phyloP scores from a whole-genome alignment of 2,797 vertebrate species.

The Galagoides demidoff region DNA sequence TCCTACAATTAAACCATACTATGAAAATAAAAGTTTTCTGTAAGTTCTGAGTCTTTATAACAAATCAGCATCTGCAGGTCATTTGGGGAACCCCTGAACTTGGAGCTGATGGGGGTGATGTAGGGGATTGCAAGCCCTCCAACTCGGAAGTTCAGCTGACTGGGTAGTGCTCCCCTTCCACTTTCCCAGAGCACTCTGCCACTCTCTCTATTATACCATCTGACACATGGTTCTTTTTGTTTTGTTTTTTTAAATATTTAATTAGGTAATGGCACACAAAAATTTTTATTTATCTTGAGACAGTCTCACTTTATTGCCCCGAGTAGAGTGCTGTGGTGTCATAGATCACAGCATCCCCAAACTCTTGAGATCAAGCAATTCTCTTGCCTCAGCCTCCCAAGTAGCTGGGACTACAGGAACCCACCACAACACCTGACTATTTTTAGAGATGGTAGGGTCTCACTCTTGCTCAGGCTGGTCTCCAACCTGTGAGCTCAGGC shows the following conservation, averaged over 20 bases:
- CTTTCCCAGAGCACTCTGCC: background rate
- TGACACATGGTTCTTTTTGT: background rate
- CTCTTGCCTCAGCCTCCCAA: too few relatives aligned
- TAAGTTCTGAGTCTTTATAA: background rate
- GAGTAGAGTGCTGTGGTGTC: too few relatives aligned
- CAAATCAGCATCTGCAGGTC: background rate
- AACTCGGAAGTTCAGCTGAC: background rate
- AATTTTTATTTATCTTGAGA: background rate
- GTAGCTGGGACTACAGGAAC: too few relatives aligned
- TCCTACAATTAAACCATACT: background rate
- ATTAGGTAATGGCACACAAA: background rate
- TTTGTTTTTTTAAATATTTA: constrained; percentile 18
- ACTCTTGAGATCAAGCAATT: too few relatives aligned
- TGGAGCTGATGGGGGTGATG: background rate
- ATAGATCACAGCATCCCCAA: too few relatives aligned
- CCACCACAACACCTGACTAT: too few relatives aligned
- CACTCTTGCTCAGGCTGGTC: too few relatives aligned
- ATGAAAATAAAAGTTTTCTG: background rate
- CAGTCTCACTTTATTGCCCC: too few relatives aligned
- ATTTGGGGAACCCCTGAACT: background rate
- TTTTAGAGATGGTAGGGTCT: too few relatives aligned
- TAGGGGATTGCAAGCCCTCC: background rate
- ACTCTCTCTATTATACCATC: background rate
- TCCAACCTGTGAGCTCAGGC: too few relatives aligned
- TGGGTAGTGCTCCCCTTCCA: background rate